Evolutionary conservation across 1,140 invertebrate species (phyloP).

Genomic region (Rhagoletis pomonella): DNA sequence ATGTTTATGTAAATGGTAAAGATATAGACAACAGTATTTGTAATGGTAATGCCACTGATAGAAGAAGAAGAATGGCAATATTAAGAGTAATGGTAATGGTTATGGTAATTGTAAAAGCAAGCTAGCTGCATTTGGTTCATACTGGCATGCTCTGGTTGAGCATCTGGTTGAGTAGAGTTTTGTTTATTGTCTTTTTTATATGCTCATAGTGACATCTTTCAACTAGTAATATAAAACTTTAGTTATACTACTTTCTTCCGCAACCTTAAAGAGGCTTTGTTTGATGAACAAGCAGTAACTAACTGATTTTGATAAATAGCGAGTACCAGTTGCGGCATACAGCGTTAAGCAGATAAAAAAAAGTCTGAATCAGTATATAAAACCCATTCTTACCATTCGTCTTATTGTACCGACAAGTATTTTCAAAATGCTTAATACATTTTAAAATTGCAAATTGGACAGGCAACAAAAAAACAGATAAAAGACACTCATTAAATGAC

Average conservation of each 20-base stretch:
- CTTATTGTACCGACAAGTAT: not conserved
- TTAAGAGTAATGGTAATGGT: too few relatives aligned
- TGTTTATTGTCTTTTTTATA: not conserved
- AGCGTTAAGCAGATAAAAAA: not conserved
- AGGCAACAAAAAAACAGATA: not conserved
- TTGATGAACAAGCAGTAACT: slow-evolving; percentile 32
- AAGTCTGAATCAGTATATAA: not conserved
- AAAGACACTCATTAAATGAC: slow-evolving; percentile 13
- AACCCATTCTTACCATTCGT: not conserved
- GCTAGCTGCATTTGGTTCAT: too few relatives aligned
- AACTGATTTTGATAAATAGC: slow-evolving; percentile 54
- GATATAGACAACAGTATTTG: too few relatives aligned
- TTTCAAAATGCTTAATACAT: slow-evolving; percentile 46
- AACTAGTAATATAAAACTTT: not conserved
- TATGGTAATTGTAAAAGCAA: too few relatives aligned
- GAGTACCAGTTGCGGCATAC: not conserved
- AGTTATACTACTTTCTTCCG: not conserved
- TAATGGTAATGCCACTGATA: too few relatives aligned
- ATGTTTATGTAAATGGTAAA: too few relatives aligned
- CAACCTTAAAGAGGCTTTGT: not conserved
- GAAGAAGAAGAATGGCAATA: too few relatives aligned
- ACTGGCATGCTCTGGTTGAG: not conserved
- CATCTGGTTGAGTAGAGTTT: not conserved
- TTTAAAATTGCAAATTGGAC: slow-evolving; percentile 43
- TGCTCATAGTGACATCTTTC: not conserved